A percentile compares a stretch with the other conserved stretches of the same genome.
Evolutionary conservation across 2,888 invertebrate genomes (phyloP).

Genomic region (Oligia fasciuncula): DNA sequence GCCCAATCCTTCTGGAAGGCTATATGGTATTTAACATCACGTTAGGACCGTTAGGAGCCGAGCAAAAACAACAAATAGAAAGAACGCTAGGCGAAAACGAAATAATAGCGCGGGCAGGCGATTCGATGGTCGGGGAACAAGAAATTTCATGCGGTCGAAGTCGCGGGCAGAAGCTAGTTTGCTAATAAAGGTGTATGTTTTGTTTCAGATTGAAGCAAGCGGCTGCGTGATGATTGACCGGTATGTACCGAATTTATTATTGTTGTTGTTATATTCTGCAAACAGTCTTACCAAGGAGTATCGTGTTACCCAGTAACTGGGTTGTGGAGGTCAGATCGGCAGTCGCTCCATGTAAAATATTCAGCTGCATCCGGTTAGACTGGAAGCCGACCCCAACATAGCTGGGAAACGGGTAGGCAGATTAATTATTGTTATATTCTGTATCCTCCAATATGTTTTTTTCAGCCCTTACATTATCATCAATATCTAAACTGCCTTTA

Average conservation of each 20-base stretch:
- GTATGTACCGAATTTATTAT: slow-evolving; percentile 36
- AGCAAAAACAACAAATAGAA: too few relatives aligned
- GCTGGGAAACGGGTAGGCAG: not conserved
- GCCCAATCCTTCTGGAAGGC: too few relatives aligned
- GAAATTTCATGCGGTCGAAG: too few relatives aligned
- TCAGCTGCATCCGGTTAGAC: not conserved
- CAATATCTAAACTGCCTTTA: not conserved
- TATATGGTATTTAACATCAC: too few relatives aligned
- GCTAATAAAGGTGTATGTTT: slow-evolving; percentile 6
- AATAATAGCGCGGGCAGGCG: too few relatives aligned
- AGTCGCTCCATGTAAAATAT: too few relatives aligned
- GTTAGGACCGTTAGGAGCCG: too few relatives aligned
- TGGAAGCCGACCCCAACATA: not conserved
- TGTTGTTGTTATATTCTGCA: not conserved
- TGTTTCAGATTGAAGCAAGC: slow-evolving; percentile 56
- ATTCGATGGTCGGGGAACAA: too few relatives aligned
- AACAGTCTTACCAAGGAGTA: not conserved
- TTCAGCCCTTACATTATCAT: not conserved
- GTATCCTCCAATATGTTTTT: not conserved
- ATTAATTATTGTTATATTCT: not conserved
- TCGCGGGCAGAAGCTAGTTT: not conserved
- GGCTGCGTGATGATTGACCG: slow-evolving; percentile 56
- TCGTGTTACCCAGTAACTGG: not conserved
- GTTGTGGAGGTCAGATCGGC: not conserved
- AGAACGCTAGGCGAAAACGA: too few relatives aligned